A percentile compares a stretch with the other conserved stretches of the same genome.
Conservation (phyloP, 2,888 invertebrate species). For the Allophyes oxyacanthae region DNA sequence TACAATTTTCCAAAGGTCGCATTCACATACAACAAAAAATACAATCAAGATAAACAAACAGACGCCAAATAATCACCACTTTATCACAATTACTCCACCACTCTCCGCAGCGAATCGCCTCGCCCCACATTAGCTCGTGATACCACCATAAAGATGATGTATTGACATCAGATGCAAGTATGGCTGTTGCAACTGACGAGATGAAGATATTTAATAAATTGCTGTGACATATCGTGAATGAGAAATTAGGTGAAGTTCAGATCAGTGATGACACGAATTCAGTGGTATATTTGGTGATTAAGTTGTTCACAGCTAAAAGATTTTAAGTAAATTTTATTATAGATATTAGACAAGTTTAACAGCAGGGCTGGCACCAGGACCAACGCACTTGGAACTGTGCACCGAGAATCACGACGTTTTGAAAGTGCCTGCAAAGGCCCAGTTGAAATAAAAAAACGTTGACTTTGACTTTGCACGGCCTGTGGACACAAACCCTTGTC, state of each 20-base stretch:
- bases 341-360: too few relatives aligned
- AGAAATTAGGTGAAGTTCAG: conserved; percentile 28
- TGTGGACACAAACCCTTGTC: too few relatives aligned
- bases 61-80: conserved; percentile 24
- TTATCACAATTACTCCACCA: conserved; percentile 2
- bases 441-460: too few relatives aligned
- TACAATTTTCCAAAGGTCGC: conserved; percentile 10
- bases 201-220: conserved; percentile 10
- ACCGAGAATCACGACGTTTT: too few relatives aligned
- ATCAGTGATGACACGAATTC: not conserved
- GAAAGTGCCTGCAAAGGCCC: too few relatives aligned
- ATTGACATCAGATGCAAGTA: conserved; percentile 42
- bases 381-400: too few relatives aligned
- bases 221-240: conserved; percentile 15
- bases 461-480: too few relatives aligned
- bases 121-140: conserved; percentile 54
- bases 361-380: too few relatives aligned
- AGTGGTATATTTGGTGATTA: too few relatives aligned
- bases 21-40: conserved; percentile 10
- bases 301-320: too few relatives aligned
- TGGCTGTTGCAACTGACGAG: conserved; percentile 32
- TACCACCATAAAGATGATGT: conserved; percentile 55
- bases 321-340: too few relatives aligned
- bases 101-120: conserved; percentile 28
- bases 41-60: conserved; percentile 9